Conservation (phyloP, 35 echinoderm and acorn worm species). For the Ptychodera flava region DNA sequence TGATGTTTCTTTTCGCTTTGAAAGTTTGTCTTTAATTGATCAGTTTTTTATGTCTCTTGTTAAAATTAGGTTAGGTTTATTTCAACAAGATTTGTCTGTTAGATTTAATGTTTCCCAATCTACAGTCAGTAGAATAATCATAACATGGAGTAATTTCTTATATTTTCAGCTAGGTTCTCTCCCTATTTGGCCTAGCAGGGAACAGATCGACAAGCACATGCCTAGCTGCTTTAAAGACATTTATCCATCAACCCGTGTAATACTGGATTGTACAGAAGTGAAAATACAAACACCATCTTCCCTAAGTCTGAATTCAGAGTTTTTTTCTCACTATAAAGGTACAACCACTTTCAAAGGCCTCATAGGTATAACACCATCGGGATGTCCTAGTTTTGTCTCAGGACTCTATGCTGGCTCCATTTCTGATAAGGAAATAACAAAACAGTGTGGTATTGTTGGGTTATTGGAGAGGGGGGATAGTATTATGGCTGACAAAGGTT, state of each 20-base stretch:
- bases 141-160: no score
- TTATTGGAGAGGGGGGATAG: constrained; percentile 16
- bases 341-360: background rate
- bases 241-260: constrained; percentile 19
- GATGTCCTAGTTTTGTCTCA: constrained; percentile 21
- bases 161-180: no score
- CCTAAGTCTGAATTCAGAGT: background rate
- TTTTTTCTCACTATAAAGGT: background rate
- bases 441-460: constrained; percentile 3
- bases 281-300: constrained; percentile 4
- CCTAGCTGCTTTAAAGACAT: no score
- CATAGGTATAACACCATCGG: constrained; percentile 5
- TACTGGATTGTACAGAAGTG: constrained; percentile 20
- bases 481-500: constrained; percentile 11
- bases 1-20: no score
- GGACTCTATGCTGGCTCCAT: constrained; percentile 12
- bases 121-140: no score
- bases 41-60: no score
- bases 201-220: no score
- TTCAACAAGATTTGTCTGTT: no score
- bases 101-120: no score
- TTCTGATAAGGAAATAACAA: constrained; percentile 29
- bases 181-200: no score
- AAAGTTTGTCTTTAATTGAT: no score
- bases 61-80: no score